Percentiles rank a stretch among this genome's conserved stretches.
These are phyloP conservation scores for Chloebia gouldiae DNA, from an alignment of 2,113 vertebrate species.

Conservation along the genomic window DNA sequence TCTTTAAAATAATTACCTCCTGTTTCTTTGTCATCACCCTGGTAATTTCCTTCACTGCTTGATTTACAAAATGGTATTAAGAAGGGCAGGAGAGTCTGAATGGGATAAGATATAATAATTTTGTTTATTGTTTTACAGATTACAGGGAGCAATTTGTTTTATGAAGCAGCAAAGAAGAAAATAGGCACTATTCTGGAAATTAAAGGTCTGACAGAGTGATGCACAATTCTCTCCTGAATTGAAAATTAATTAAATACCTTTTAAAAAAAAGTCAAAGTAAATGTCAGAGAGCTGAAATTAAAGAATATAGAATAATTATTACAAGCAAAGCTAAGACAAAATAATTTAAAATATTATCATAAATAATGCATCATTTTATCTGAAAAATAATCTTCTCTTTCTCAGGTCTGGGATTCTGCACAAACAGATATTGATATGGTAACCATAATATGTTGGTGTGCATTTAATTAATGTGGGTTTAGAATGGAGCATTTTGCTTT, in stretches of 20 bases:
- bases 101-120: slow-evolving; percentile 4
- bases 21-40: not conserved
- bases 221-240: not conserved
- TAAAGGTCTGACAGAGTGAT: slow-evolving; percentile 18
- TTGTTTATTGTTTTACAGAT: slow-evolving; percentile 39
- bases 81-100: not conserved
- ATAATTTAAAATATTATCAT: not conserved
- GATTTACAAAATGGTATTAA: slow-evolving; percentile 2
- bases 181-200: not conserved
- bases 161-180: slow-evolving; percentile 7
- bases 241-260: slow-evolving; percentile 35
- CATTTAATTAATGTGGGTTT: not conserved
- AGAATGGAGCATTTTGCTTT: not conserved
- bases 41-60: not conserved
- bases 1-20: not conserved
- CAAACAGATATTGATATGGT: not conserved
- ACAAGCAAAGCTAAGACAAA: not conserved
- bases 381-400: not conserved
- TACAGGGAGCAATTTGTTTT: slow-evolving; percentile 36
- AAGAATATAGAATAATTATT: not conserved
- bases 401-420: not conserved
- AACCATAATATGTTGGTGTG: not conserved
- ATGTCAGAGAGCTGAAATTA: slow-evolving; percentile 35
- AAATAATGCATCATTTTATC: not conserved
- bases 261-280: slow-evolving; percentile 27